Percentiles rank a stretch among this genome's conserved stretches.
Conservation (phyloP, 1,140 invertebrate species). For the Dolichoris vasculosae region DNA sequence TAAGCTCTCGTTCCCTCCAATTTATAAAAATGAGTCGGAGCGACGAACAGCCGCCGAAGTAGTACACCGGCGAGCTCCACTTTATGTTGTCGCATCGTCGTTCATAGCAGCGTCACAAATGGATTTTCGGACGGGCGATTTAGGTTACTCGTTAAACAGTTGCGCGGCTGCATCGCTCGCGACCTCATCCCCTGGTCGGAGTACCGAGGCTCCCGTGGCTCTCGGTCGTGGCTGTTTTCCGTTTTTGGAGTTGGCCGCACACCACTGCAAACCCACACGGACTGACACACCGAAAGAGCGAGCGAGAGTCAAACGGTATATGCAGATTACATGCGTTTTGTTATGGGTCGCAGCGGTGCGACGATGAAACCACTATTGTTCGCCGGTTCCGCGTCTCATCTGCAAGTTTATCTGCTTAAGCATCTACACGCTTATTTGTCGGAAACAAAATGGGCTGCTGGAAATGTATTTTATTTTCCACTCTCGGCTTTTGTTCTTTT, state of each 20-base stretch:
- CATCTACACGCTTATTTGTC: constrained; percentile 50
- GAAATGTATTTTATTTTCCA: not conserved
- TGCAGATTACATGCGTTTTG: constrained; percentile 51
- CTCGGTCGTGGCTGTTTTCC: not conserved
- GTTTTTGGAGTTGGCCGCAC: not conserved
- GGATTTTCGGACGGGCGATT: constrained; percentile 41
- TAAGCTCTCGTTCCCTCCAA: not conserved
- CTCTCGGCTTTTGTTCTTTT: not conserved
- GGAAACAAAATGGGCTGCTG: constrained; percentile 23
- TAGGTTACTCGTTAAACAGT: constrained; percentile 49
- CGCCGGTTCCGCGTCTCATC: constrained; percentile 43
- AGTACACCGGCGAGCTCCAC: not conserved
- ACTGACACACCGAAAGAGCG: not conserved
- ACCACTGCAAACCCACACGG: not conserved
- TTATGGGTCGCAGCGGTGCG: constrained; percentile 34
- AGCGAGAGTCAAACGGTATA: not conserved
- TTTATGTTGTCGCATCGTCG: constrained; percentile 17
- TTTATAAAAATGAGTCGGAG: not conserved
- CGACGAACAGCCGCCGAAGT: not conserved
- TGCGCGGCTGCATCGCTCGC: not conserved
- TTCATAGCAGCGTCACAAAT: constrained; percentile 6
- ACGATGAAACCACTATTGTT: constrained; percentile 46
- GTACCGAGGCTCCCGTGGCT: no score
- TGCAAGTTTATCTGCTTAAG: constrained; percentile 52
- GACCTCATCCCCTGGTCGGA: not conserved